Evolutionary conservation across 2,113 vertebrate genomes (phyloP), one percentile per base, ranked within the genome.

Genomic region (Oreocharis arfaki): DNA sequence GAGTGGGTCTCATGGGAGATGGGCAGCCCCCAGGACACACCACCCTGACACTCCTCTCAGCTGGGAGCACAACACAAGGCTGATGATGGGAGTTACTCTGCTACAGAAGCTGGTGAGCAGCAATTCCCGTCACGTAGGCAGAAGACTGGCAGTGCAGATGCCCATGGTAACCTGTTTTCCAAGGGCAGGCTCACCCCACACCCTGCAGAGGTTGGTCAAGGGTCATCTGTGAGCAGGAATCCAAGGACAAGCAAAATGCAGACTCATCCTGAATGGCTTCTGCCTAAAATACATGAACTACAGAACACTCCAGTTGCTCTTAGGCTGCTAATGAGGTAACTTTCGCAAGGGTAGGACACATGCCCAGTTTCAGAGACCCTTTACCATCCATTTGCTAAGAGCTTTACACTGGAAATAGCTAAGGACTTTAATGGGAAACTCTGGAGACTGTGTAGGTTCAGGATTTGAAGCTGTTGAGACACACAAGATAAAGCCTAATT

Each of bases 1-100:
- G 60, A 49, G 5, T 3, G 24, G 8, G 6, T 42, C 24, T 26
- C 0, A 0, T 39, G 28, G 64, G 57, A 71, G 24, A 41, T 0
- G 0, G 0, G 33, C 18, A 56, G 28, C 6, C 26, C 42, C 50
- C 1, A 13, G 55, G 24, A 30, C 76, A n/a, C 4, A 5, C 3
- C 3, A 3, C 44, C 27, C 41, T 33, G 26, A 2, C 1, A 1
- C 20, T 37, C 16, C 41, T 60, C 21, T 78, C 32, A 5, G 19
- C 27, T 7, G 2, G 46, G 24, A 68, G 39, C 44, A 35, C 7
- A 7, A 2, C n/a, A 32, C 14, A 7, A 19, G 35, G 52, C 49
- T 59, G 71, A 15, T 9, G 24, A 8, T 33, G 41, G 53, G 49
- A 63, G 35, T 39, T 73, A 2, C 2, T 55, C 27, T 67, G n/a